Conservation (phyloP, 2,113 vertebrate genomes). For the Hemichromis elongatus region DNA sequence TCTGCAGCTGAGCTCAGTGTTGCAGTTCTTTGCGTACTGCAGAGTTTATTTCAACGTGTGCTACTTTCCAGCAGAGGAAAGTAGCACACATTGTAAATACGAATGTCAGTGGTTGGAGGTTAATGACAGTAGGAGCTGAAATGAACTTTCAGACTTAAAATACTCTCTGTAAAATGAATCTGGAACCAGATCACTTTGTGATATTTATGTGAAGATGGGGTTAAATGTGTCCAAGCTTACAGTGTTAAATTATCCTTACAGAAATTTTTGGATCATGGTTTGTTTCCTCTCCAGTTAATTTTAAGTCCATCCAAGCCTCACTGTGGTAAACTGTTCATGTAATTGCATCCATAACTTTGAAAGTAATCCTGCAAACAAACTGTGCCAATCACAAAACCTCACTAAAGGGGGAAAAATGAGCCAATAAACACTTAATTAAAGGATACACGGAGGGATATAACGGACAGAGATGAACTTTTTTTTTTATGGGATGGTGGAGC, state of each 20-base stretch:
- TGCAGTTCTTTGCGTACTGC: no score
- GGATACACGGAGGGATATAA: neutral
- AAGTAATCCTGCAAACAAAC: neutral
- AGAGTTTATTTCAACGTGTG: no score
- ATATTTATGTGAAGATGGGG: neutral
- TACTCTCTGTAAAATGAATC: neutral
- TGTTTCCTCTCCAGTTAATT: neutral
- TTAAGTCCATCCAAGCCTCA: neutral
- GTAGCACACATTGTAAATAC: neutral
- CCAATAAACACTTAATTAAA: neutral
- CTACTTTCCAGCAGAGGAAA: neutral
- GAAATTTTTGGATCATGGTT: neutral
- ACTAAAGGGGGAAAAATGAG: neutral
- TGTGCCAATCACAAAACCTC: neutral
- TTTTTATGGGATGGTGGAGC: neutral
- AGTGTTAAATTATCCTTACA: neutral
- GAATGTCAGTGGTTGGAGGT: neutral
- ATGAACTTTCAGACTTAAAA: neutral
- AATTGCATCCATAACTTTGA: neutral
- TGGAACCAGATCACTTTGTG: neutral
- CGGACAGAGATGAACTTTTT: neutral
- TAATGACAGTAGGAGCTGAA: neutral
- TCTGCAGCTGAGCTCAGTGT: neutral
- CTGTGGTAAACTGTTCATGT: neutral
- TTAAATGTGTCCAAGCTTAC: accelerated